A percentile compares a stretch with the other conserved stretches of the same genome.
phyloP scores from a whole-genome alignment of 2,113 vertebrate species.

The Tinamus guttatus region DNA sequence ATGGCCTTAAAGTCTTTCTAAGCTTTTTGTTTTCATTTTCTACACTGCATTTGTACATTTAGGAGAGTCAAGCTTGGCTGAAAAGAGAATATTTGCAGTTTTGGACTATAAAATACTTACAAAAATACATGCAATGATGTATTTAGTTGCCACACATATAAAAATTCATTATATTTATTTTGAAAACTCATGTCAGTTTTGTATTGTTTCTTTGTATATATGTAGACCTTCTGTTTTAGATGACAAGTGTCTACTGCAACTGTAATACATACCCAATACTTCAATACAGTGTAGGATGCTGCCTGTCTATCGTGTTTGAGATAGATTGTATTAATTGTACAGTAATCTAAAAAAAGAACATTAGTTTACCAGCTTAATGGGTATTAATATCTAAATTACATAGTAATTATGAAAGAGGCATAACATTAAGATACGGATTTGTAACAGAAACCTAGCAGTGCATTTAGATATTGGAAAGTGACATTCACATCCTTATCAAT shows the following conservation, averaged over 20 bases:
- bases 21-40: neutral
- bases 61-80: neutral
- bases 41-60: neutral
- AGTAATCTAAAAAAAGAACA: constrained; percentile 46
- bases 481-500: constrained; percentile 43
- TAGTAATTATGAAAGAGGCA: constrained; percentile 35
- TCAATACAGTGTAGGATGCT: neutral
- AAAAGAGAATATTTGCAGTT: neutral
- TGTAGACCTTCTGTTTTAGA: neutral
- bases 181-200: neutral
- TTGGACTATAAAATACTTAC: neutral
- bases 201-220: neutral
- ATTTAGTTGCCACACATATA: neutral
- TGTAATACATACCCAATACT: neutral
- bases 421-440: constrained; percentile 31
- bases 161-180: neutral
- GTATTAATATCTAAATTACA: constrained; percentile 67
- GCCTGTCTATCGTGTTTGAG: constrained; percentile 15
- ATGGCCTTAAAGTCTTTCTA: neutral
- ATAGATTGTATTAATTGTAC: constrained; percentile 51
- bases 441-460: neutral
- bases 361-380: constrained; percentile 59
- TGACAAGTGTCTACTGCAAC: neutral
- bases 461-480: constrained; percentile 46
- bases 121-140: neutral